Evolutionary conservation across 2,113 vertebrate species (phyloP).

Genomic region (Chascanopsetta lugubris): DNA sequence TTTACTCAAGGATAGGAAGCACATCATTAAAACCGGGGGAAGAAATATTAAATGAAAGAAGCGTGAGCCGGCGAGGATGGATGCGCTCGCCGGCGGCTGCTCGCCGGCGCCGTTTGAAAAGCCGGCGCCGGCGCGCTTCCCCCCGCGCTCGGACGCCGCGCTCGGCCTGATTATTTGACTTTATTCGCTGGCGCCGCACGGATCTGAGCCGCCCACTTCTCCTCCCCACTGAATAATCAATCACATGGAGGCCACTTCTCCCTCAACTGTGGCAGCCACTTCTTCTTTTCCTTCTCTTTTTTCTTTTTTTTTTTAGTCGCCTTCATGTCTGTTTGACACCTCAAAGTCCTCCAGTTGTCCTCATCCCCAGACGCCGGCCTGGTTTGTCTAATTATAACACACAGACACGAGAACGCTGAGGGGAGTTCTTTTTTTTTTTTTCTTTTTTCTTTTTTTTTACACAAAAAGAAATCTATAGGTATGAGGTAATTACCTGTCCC

Average conservation of each 20-base stretch:
- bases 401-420: conserved; percentile 62
- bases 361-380: conserved; percentile 58
- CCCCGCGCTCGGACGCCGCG: conserved; percentile 74
- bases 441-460: too few relatives aligned
- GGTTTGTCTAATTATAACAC: conserved; percentile 77
- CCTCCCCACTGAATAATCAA: conserved; percentile 81
- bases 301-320: too few relatives aligned
- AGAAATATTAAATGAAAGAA: conserved; percentile 78
- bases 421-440: too few relatives aligned
- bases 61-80: conserved; percentile 75
- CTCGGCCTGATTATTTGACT: conserved; percentile 78
- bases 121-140: conserved; percentile 71
- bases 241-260: conserved; percentile 74
- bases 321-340: conserved; percentile 63
- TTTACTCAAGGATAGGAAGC: conserved; percentile 83
- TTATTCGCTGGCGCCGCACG: conserved; percentile 73
- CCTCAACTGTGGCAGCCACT: too few relatives aligned
- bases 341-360: conserved; percentile 65
- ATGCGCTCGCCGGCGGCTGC: conserved; percentile 78
- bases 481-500: conserved; percentile 80
- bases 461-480: conserved; percentile 53
- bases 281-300: too few relatives aligned
- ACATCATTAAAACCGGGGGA: conserved; percentile 81
- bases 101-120: conserved; percentile 76
- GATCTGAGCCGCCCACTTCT: conserved; percentile 66